phyloP scores from a whole-genome alignment of 2,797 vertebrate genomes.

The Pseudomugil tenellus region DNA sequence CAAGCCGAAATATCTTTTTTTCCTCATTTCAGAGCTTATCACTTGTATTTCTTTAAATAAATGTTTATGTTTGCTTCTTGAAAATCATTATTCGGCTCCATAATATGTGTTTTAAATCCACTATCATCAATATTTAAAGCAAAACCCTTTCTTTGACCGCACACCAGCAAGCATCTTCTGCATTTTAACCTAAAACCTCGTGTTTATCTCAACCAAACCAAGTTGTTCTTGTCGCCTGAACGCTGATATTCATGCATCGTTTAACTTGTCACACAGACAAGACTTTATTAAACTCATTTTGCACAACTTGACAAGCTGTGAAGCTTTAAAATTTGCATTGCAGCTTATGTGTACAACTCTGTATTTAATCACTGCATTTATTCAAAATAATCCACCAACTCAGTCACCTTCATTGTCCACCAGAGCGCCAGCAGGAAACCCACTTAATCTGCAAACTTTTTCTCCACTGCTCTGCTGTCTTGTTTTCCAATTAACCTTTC shows the following conservation, averaged over 20 bases:
- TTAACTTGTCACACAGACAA: background rate
- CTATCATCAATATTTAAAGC: too few species aligned
- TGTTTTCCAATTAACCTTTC: conserved; percentile 81
- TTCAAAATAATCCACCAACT: conserved; percentile 2
- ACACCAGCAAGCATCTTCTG: too few species aligned
- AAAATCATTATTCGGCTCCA: too few species aligned
- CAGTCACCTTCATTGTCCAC: conserved; percentile 17
- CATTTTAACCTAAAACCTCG: background rate
- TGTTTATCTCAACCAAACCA: background rate
- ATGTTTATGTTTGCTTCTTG: too few species aligned
- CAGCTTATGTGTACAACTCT: background rate
- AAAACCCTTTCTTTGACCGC: too few species aligned
- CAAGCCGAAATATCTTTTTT: too few species aligned
- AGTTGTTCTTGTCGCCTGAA: background rate
- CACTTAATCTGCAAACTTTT: conserved; percentile 49
- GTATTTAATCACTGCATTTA: background rate
- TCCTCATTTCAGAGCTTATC: too few species aligned
- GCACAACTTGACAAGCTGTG: background rate
- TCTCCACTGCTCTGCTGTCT: conserved; percentile 47
- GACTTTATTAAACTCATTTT: background rate
- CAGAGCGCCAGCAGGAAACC: conserved; percentile 21
- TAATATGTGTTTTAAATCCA: too few species aligned
- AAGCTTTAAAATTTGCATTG: background rate
- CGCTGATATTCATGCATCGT: background rate
- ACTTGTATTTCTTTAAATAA: too few species aligned